A percentile compares a stretch with the other conserved stretches of the same genome.
Evolutionary conservation across 2,113 vertebrate species (phyloP).

Genomic region (Polyodon spathula): DNA sequence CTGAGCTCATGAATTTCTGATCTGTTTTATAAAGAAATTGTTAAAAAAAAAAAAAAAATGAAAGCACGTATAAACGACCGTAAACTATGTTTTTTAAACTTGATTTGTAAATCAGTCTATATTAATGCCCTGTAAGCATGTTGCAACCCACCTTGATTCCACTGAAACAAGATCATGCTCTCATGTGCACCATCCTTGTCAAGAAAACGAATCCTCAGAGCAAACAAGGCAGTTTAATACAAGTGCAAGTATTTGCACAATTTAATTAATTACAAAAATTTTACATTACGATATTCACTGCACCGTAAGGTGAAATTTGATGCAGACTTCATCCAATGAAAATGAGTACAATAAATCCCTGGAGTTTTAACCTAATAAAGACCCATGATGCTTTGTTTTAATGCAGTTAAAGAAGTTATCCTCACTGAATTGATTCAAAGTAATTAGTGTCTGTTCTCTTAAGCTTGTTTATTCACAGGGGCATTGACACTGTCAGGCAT

Average conservation of each 20-base stretch:
- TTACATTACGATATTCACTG: constrained; percentile 17
- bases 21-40: neutral
- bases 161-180: no score
- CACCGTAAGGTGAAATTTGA: constrained; percentile 7
- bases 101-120: neutral
- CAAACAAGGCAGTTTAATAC: neutral
- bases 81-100: neutral
- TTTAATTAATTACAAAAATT: constrained; percentile 12
- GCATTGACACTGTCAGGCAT: constrained; percentile 4
- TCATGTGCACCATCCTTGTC: no score
- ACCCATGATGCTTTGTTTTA: neutral
- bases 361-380: constrained; percentile 6
- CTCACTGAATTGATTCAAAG: constrained; percentile 3
- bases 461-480: constrained; percentile 11
- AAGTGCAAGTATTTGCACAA: constrained; percentile 1
- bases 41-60: neutral
- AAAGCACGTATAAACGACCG: neutral
- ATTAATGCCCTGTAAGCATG: neutral
- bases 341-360: constrained; percentile 2
- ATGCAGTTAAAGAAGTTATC: constrained; percentile 13
- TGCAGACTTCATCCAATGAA: constrained; percentile 2
- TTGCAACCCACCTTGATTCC: neutral
- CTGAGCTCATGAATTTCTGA: constrained; percentile 7
- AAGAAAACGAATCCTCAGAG: no score
- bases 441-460: constrained; percentile 16